A percentile compares a stretch with the other conserved stretches of the same genome.
These are phyloP conservation scores for Mythimna vitellina DNA, from an alignment of 2,888 invertebrate genomes.

Conservation along the genomic window DNA sequence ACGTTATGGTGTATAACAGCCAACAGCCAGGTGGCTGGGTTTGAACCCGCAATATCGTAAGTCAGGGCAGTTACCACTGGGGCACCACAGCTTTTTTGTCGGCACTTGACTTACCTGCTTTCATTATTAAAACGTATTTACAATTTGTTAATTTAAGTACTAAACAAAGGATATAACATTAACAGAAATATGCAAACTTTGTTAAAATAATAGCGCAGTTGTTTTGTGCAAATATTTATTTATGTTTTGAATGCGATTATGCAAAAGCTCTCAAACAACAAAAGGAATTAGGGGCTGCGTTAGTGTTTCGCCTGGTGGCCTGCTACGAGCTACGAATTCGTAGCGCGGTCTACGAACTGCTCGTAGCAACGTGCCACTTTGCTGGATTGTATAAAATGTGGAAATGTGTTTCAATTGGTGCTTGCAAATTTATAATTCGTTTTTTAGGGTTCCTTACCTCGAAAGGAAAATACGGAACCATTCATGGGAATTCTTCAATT, in stretches of 20 bases:
- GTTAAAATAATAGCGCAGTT: constrained; percentile 48
- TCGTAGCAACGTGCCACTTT: constrained; percentile 40
- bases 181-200: constrained; percentile 38
- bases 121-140: constrained; percentile 15
- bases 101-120: not conserved
- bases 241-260: constrained; percentile 69
- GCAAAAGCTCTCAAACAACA: constrained; percentile 66
- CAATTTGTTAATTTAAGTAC: constrained; percentile 10
- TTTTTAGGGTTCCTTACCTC: not conserved
- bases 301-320: constrained; percentile 53
- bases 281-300: constrained; percentile 66
- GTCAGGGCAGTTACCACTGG: too few species aligned
- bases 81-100: too few species aligned
- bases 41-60: too few species aligned
- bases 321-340: constrained; percentile 61
- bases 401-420: constrained; percentile 46
- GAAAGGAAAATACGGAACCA: too few species aligned
- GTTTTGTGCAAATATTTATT: constrained; percentile 62
- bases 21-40: too few species aligned
- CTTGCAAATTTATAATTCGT: constrained; percentile 29
- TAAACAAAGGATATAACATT: constrained; percentile 38
- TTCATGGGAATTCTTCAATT: too few species aligned
- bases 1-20: too few species aligned
- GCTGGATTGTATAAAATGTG: constrained; percentile 38
- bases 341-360: constrained; percentile 60